These are phyloP conservation scores for Dugesia japonica DNA, from an alignment of 2,888 invertebrate genomes.

Conservation along the genomic window DNA sequence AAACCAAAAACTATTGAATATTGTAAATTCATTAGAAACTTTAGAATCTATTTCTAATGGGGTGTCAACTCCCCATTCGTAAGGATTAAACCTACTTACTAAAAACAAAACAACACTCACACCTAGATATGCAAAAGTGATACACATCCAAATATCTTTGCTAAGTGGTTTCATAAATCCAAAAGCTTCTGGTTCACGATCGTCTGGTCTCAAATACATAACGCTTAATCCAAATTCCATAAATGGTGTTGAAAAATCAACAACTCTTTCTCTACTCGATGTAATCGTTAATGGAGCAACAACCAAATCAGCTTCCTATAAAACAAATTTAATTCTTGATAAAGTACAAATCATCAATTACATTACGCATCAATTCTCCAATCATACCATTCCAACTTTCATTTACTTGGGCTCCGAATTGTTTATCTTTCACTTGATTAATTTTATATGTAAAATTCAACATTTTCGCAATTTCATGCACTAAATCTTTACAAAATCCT, in stretches of 20 bases:
- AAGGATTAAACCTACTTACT: conserved; percentile 86
- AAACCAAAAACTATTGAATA: conserved; percentile 91
- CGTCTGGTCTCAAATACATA: conserved; percentile 76
- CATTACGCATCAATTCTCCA: conserved; percentile 21
- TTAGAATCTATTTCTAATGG: background rate
- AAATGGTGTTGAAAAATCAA: conserved; percentile 93
- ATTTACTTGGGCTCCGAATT: background rate
- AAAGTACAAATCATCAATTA: background rate
- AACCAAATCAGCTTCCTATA: conserved; percentile 80
- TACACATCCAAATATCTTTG: conserved; percentile 84
- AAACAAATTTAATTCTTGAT: background rate
- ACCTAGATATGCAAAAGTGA: conserved; percentile 72
- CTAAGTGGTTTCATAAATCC: conserved; percentile 80
- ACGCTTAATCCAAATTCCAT: conserved; percentile 87
- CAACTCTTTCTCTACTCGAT: conserved; percentile 73
- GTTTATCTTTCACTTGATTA: background rate
- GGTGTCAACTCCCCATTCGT: conserved; percentile 61
- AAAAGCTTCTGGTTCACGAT: conserved; percentile 58
- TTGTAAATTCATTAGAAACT: conserved; percentile 75
- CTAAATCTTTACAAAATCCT: conserved; percentile 26
- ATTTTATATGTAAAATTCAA: background rate
- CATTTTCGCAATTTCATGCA: background rate
- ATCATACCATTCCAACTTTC: conserved; percentile 25
- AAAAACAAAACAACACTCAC: conserved; percentile 90
- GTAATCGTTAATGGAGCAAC: conserved; percentile 87